Evolutionary conservation across 2,797 vertebrate species (phyloP).

Genomic region (Hephaestus fuliginosus): DNA sequence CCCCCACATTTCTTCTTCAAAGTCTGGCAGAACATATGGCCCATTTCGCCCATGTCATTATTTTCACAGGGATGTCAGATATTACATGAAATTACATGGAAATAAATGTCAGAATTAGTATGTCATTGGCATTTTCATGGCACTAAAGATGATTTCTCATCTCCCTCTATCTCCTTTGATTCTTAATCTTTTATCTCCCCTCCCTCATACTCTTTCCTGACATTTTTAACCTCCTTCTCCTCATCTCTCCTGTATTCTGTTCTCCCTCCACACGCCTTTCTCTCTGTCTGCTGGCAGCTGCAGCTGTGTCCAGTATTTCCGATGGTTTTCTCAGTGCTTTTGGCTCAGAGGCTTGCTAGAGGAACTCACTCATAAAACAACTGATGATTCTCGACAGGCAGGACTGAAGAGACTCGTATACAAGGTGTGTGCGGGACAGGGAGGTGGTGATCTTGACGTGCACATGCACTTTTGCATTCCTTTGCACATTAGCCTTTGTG

Average conservation of each 20-base stretch:
- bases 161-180: background rate
- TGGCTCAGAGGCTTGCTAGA: conserved; percentile 6
- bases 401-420: background rate
- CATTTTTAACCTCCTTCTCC: background rate
- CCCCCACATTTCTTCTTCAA: conserved; percentile 39
- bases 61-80: conserved; percentile 21
- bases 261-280: conserved; percentile 3
- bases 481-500: conserved; percentile 30
- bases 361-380: conserved; percentile 51
- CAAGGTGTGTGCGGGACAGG: conserved; percentile 5
- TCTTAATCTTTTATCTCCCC: background rate
- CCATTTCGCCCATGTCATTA: conserved; percentile 5
- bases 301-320: conserved; percentile 32
- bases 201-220: background rate
- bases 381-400: conserved; percentile 38
- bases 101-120: conserved; percentile 15
- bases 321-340: conserved; percentile 35
- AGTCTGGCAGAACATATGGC: conserved; percentile 14
- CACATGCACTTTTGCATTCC: background rate
- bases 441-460: background rate
- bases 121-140: background rate
- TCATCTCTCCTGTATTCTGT: background rate
- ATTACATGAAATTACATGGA: background rate
- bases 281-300: conserved; percentile 22
- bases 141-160: background rate